Percentiles rank a stretch among this genome's conserved stretches.
These are phyloP conservation scores for Cyanoramphus novaezelandiae DNA, from an alignment of 2,113 vertebrate genomes.

Conservation along the genomic window DNA sequence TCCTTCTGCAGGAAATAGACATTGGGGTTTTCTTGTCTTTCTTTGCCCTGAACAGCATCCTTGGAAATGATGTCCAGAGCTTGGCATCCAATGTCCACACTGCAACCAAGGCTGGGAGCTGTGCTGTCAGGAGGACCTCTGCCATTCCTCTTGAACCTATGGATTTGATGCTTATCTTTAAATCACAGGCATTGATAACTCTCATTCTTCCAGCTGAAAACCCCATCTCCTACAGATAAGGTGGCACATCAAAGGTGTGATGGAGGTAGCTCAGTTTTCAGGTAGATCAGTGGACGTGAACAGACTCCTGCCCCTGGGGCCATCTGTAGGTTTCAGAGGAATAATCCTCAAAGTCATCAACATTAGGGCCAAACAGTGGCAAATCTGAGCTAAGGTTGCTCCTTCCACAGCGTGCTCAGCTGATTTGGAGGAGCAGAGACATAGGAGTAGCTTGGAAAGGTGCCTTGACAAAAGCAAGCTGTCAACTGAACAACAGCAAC, in stretches of 20 bases:
- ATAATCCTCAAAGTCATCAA: neutral
- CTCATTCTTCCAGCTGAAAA: neutral
- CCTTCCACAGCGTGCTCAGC: neutral
- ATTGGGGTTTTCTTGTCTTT: neutral
- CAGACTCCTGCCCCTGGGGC: neutral
- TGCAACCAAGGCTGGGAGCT: neutral
- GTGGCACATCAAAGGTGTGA: neutral
- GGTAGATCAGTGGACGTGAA: neutral
- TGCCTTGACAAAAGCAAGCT: neutral
- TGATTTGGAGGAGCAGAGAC: neutral
- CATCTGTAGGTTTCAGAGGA: rapidly evolving
- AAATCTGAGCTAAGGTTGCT: neutral
- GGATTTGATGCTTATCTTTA: neutral
- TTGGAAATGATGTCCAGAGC: neutral
- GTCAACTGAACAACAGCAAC: neutral
- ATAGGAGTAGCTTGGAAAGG: rapidly evolving
- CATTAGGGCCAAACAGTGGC: rapidly evolving
- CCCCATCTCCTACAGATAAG: neutral
- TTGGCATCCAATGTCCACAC: neutral
- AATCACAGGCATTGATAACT: neutral
- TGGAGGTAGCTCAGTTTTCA: neutral
- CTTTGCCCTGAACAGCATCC: neutral
- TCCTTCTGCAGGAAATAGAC: neutral
- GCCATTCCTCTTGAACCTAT: neutral
- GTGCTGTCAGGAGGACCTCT: neutral